These are phyloP conservation scores for Drosophila recens DNA, from an alignment of 2,888 invertebrate species.

Conservation along the genomic window DNA sequence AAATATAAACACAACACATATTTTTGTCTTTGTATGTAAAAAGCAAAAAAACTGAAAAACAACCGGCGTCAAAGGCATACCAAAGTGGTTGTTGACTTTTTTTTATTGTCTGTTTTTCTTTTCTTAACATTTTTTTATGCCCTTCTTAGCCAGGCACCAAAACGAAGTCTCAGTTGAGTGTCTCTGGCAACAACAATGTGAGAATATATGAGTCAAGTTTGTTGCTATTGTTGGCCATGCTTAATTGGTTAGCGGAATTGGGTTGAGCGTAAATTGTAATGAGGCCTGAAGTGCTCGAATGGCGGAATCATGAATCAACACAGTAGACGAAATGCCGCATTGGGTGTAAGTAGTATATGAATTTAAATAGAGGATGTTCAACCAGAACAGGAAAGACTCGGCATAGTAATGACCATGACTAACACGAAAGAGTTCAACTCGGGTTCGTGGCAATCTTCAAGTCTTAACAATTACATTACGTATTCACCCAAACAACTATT, in stretches of 20 bases:
- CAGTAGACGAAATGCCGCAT: conserved; percentile 17
- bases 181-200: conserved; percentile 16
- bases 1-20: conserved; percentile 57
- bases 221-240: conserved; percentile 46
- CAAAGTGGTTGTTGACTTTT: conserved; percentile 76
- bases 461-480: conserved; percentile 9
- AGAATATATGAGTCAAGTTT: conserved; percentile 70
- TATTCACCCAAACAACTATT: conserved; percentile 9
- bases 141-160: conserved; percentile 39
- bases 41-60: conserved; percentile 37
- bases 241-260: conserved; percentile 71
- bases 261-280: conserved; percentile 66
- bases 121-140: conserved; percentile 44
- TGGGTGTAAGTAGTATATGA: conserved; percentile 22
- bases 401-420: conserved; percentile 44
- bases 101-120: conserved; percentile 29
- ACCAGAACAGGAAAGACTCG: conserved; percentile 27
- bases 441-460: conserved; percentile 1
- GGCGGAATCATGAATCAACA: conserved; percentile 42
- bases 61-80: conserved; percentile 65
- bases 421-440: conserved; percentile 30
- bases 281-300: conserved; percentile 44
- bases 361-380: conserved; percentile 46
- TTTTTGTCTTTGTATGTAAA: conserved; percentile 47
- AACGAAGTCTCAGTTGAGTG: conserved; percentile 32